phyloP scores from a whole-genome alignment of 2,888 invertebrate species.

The Penaeus monodon region DNA sequence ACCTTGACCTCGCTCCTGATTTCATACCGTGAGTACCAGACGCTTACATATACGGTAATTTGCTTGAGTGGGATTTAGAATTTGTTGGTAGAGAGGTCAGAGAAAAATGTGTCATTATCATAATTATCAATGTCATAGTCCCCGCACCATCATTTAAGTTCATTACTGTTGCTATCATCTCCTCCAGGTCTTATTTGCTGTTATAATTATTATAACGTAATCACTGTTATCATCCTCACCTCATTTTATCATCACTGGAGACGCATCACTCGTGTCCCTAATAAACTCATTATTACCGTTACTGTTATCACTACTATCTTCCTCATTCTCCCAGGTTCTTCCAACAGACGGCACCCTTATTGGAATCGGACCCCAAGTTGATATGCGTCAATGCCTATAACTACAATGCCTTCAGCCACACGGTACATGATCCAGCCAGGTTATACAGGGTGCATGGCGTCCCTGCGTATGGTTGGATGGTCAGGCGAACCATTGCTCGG shows the following conservation, averaged over 20 bases:
- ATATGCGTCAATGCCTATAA: slow-evolving; percentile 62
- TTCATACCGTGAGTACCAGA: slow-evolving; percentile 47
- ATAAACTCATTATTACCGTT: neutral
- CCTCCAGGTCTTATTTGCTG: too few relatives aligned
- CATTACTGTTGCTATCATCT: too few relatives aligned
- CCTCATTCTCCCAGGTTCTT: slow-evolving; percentile 45
- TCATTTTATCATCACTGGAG: too few relatives aligned
- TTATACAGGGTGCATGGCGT: slow-evolving; percentile 48
- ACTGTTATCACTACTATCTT: neutral
- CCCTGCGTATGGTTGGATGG: slow-evolving; percentile 63
- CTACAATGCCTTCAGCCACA: slow-evolving; percentile 61
- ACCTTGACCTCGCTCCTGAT: slow-evolving; percentile 60
- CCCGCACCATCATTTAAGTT: too few relatives aligned
- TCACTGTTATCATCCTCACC: too few relatives aligned
- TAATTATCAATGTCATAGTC: too few relatives aligned
- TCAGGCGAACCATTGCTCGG: slow-evolving; percentile 43
- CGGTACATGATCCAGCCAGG: slow-evolving; percentile 43
- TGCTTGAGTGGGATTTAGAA: too few relatives aligned
- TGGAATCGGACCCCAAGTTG: slow-evolving; percentile 34
- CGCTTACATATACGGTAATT: too few relatives aligned
- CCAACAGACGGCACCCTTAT: slow-evolving; percentile 54
- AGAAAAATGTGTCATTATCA: too few relatives aligned
- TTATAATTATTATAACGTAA: too few relatives aligned
- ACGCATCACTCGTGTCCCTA: neutral
- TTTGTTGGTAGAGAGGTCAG: too few relatives aligned